A percentile compares a stretch with the other conserved stretches of the same genome.
Conservation (phyloP, 2,797 vertebrate species). For the Mergus octosetaceus region DNA sequence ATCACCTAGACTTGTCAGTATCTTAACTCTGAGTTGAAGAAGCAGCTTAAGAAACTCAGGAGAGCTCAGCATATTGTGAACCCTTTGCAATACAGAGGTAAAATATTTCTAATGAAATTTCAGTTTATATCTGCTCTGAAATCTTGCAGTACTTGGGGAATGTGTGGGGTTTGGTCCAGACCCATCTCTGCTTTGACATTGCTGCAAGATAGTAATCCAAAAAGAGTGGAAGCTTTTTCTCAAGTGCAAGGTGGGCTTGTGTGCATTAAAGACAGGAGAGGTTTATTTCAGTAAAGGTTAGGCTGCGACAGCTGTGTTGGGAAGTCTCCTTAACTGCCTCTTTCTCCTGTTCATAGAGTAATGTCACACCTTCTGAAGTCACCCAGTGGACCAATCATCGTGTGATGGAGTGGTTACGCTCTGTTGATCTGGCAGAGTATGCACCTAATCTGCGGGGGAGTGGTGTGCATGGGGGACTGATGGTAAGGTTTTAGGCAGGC, state of each 20-base stretch:
- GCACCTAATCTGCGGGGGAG: constrained; percentile 97
- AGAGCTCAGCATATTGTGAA: background rate
- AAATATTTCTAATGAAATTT: background rate
- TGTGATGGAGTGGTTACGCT: constrained; percentile 98
- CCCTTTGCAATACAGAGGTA: background rate
- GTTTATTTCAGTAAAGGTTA: background rate
- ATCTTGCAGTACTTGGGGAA: background rate
- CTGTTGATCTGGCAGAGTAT: constrained; percentile 94
- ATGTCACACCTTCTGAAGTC: constrained; percentile 88
- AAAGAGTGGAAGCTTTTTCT: background rate
- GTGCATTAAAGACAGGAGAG: background rate
- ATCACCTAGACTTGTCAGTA: background rate
- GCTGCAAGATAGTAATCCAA: background rate
- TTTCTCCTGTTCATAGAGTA: constrained; percentile 79
- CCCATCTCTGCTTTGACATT: fast-evolving
- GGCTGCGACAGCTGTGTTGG: background rate
- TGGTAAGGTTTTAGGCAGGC: constrained; percentile 79
- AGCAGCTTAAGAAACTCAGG: background rate
- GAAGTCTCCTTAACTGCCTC: background rate
- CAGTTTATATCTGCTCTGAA: background rate
- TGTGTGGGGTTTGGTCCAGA: background rate
- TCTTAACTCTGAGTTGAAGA: background rate
- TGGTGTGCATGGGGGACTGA: constrained; percentile 95
- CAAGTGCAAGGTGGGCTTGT: background rate
- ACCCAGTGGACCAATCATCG: constrained; percentile 98